Conservation (phyloP, 2,797 vertebrate species). For the Microtus californicus region DNA sequence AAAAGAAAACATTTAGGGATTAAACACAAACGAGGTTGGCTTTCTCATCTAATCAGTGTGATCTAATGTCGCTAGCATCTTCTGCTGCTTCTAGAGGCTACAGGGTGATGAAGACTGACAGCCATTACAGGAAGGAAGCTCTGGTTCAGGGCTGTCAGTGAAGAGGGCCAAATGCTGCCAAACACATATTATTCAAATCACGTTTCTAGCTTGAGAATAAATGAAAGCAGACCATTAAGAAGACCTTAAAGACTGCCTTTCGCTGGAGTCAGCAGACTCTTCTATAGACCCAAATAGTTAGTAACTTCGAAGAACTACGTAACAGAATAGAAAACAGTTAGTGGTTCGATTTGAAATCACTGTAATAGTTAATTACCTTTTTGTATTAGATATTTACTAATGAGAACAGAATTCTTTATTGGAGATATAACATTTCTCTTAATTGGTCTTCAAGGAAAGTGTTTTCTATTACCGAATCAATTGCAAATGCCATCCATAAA, state of each 20-base stretch:
- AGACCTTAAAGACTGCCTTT: background rate
- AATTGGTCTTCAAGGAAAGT: slow-evolving; percentile 46
- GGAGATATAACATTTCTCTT: slow-evolving; percentile 44
- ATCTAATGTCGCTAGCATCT: background rate
- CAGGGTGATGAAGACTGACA: background rate
- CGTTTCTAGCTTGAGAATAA: background rate
- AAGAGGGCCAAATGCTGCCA: background rate
- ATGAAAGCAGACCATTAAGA: background rate
- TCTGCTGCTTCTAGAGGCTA: background rate
- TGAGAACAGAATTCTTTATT: slow-evolving; percentile 54
- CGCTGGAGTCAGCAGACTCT: background rate
- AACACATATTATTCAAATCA: background rate
- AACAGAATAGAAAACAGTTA: slow-evolving; percentile 36
- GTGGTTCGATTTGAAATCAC: slow-evolving; percentile 36
- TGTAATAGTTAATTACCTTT: background rate
- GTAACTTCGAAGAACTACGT: background rate
- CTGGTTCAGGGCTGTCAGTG: background rate
- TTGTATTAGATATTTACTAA: background rate
- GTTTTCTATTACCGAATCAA: slow-evolving; percentile 45
- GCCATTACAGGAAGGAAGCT: background rate
- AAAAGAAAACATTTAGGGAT: background rate
- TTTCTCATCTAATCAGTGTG: background rate
- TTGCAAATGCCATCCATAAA: slow-evolving; percentile 48
- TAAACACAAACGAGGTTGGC: background rate
- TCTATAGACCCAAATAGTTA: background rate